A percentile compares a stretch with the other conserved stretches of the same genome.
phyloP scores from a whole-genome alignment of 2,888 invertebrate genomes.

The Meandrusa payeni region DNA sequence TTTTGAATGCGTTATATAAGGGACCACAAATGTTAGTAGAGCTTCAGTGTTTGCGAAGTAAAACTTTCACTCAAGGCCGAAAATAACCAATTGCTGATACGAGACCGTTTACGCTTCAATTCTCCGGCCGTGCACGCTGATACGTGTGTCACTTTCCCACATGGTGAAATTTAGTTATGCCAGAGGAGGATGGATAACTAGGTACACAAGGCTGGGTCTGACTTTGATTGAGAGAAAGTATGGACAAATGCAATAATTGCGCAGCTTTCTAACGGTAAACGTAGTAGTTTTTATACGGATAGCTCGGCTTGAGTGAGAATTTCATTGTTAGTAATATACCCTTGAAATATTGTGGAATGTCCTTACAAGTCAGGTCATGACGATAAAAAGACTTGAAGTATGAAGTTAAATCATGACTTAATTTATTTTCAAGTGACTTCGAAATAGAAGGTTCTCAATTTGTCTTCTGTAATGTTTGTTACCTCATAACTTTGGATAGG shows the following conservation, averaged over 20 bases:
- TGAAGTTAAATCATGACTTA: too few relatives aligned
- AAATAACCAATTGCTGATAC: constrained; percentile 37
- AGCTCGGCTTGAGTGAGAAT: too few relatives aligned
- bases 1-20: too few relatives aligned
- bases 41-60: constrained; percentile 9
- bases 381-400: too few relatives aligned
- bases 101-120: constrained; percentile 30
- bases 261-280: constrained; percentile 28
- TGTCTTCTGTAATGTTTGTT: too few relatives aligned
- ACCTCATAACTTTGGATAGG: too few relatives aligned
- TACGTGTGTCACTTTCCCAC: constrained; percentile 49
- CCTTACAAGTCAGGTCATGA: too few relatives aligned
- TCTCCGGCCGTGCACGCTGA: constrained; percentile 41
- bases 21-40: neutral
- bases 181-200: constrained; percentile 41
- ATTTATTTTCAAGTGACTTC: too few relatives aligned
- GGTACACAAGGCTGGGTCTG: constrained; percentile 37
- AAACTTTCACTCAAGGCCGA: constrained; percentile 71
- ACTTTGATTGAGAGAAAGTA: constrained; percentile 59
- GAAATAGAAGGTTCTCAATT: too few relatives aligned
- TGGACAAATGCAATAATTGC: constrained; percentile 30
- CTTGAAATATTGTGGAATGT: too few relatives aligned
- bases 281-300: constrained; percentile 7
- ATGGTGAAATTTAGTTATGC: constrained; percentile 31
- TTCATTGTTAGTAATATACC: too few relatives aligned